These are phyloP conservation scores for Hesperophylax magnus DNA, from an alignment of 1,140 invertebrate genomes.

Conservation along the genomic window DNA sequence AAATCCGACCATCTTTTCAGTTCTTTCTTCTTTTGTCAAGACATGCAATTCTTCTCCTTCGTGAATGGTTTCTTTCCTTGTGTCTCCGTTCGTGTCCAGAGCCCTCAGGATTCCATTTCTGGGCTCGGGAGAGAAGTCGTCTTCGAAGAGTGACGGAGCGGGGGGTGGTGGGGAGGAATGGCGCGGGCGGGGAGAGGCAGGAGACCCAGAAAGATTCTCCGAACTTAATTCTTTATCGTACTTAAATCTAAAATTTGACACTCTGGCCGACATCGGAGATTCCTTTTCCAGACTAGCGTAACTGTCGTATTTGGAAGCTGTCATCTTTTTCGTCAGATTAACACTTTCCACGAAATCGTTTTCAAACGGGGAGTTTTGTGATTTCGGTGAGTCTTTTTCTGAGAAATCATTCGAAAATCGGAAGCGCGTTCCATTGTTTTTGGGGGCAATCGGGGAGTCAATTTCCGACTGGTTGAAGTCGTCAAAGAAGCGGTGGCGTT, in stretches of 20 bases:
- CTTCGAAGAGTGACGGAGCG: constrained; percentile 78
- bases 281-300: constrained; percentile 62
- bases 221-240: constrained; percentile 52
- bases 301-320: constrained; percentile 58
- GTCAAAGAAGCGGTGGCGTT: constrained; percentile 54
- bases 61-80: constrained; percentile 58
- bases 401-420: constrained; percentile 74
- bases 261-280: constrained; percentile 61
- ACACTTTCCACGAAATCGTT: constrained; percentile 75
- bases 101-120: constrained; percentile 53
- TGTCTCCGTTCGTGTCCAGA: constrained; percentile 47
- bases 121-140: constrained; percentile 76
- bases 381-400: constrained; percentile 66
- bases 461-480: constrained; percentile 55
- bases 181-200: constrained; percentile 62
- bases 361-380: constrained; percentile 78
- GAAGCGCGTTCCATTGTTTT: constrained; percentile 61
- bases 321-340: constrained; percentile 45
- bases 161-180: constrained; percentile 64
- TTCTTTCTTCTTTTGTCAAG: constrained; percentile 45
- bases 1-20: constrained; percentile 55
- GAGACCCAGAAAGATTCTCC: constrained; percentile 54
- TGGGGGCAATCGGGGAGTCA: constrained; percentile 50
- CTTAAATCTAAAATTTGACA: constrained; percentile 59
- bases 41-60: constrained; percentile 63